These are phyloP conservation scores for Caenorhabditis latens DNA, from an alignment of 1,140 invertebrate species.

Conservation along the genomic window DNA sequence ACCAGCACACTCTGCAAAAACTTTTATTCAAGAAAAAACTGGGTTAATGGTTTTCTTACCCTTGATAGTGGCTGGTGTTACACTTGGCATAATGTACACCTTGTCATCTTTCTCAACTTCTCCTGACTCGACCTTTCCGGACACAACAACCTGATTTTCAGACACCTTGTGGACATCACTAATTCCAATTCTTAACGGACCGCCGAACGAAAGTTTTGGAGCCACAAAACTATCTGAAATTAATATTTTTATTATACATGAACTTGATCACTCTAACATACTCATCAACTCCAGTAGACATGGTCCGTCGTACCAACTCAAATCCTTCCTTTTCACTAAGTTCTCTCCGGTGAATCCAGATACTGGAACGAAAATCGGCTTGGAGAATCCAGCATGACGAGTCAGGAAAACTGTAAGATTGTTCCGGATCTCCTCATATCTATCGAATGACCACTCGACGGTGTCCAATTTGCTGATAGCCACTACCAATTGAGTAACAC, in stretches of 20 bases:
- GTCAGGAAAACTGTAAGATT: conserved; percentile 82
- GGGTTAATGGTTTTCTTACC: conserved; percentile 77
- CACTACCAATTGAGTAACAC: conserved; percentile 86
- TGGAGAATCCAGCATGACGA: conserved; percentile 82
- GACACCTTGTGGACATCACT: conserved; percentile 90
- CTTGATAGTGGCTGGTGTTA: conserved; percentile 86
- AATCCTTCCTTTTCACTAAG: conserved; percentile 84
- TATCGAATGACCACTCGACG: conserved; percentile 80
- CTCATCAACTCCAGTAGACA: conserved; percentile 87
- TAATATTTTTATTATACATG: neutral
- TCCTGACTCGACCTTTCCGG: conserved; percentile 91
- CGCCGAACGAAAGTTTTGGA: conserved; percentile 85
- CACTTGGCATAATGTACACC: conserved; percentile 88
- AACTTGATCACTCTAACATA: conserved; percentile 74
- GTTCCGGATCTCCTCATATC: conserved; percentile 88
- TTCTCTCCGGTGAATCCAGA: conserved; percentile 95
- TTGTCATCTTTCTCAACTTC: conserved; percentile 87
- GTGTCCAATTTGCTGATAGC: conserved; percentile 81
- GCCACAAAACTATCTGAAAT: conserved; percentile 82
- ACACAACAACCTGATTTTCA: conserved; percentile 83
- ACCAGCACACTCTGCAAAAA: conserved; percentile 40
- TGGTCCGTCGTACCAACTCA: conserved; percentile 90
- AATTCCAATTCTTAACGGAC: conserved; percentile 90
- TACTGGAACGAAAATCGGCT: conserved; percentile 92
- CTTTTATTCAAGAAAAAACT: neutral